These are phyloP conservation scores for Caranx melampygus DNA, from an alignment of 2,113 vertebrate species.

Conservation along the genomic window DNA sequence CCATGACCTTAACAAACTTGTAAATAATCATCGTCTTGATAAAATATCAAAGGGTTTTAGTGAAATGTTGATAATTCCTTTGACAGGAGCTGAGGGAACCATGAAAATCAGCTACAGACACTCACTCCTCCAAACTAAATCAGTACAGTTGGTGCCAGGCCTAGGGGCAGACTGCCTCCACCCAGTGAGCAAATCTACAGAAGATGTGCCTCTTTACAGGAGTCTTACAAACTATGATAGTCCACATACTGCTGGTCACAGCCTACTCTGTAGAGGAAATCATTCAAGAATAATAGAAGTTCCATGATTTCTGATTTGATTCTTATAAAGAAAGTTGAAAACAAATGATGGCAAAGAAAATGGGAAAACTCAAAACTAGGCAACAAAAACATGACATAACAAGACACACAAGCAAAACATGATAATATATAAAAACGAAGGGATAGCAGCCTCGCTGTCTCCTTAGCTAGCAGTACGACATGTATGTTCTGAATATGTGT, in stretches of 20 bases:
- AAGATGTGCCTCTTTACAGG: too few species aligned
- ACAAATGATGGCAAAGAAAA: not conserved
- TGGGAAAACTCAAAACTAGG: not conserved
- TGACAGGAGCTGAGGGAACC: not conserved
- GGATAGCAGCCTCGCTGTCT: not conserved
- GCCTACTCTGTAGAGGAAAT: not conserved
- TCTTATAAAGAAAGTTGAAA: not conserved
- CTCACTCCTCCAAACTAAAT: not conserved
- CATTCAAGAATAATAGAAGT: too few species aligned
- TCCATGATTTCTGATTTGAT: not conserved
- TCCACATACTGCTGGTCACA: not conserved
- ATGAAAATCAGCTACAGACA: not conserved
- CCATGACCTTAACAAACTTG: too few species aligned
- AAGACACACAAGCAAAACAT: not conserved
- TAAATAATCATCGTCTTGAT: too few species aligned
- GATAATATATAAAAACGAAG: not conserved
- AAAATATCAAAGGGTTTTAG: too few species aligned
- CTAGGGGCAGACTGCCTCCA: not conserved
- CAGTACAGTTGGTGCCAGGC: too few species aligned
- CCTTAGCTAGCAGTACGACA: not conserved
- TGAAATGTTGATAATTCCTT: too few species aligned
- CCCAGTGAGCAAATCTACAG: not conserved
- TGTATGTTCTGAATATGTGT: not conserved
- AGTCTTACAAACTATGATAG: not conserved
- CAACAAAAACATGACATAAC: not conserved